Evolutionary conservation across 2,797 vertebrate genomes (phyloP).

Genomic region (Chloroceryle amazona): DNA sequence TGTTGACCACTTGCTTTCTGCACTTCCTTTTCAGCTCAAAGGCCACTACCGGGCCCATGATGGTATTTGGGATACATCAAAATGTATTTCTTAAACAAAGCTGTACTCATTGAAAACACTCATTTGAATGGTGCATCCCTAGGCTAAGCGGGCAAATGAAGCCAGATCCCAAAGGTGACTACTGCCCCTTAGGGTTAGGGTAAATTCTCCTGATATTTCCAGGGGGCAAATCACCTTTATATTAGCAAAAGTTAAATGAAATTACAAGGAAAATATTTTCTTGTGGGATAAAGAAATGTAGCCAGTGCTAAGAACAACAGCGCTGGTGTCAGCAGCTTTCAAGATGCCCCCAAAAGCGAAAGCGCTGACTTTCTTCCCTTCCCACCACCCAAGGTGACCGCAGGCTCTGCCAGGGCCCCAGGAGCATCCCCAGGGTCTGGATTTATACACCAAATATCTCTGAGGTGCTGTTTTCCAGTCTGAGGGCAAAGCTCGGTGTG

Average conservation of each 20-base stretch:
- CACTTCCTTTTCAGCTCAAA: no score
- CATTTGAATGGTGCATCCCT: neutral
- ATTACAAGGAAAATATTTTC: neutral
- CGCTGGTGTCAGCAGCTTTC: neutral
- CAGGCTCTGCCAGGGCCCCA: neutral
- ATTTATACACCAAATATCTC: no score
- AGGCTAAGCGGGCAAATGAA: neutral
- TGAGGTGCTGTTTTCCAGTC: neutral
- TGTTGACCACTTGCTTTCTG: no score
- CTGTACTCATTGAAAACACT: neutral
- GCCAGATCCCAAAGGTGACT: neutral
- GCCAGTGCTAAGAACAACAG: neutral
- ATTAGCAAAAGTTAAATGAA: neutral
- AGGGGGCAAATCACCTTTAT: neutral
- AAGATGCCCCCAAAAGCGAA: neutral
- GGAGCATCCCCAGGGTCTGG: no score
- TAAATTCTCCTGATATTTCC: neutral
- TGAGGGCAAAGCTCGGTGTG: neutral
- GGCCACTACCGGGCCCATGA: neutral
- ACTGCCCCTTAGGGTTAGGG: neutral
- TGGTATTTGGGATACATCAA: neutral
- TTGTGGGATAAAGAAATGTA: neutral
- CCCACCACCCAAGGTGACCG: accelerated
- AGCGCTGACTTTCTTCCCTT: neutral
- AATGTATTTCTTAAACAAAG: neutral